Evolutionary conservation across 2,888 invertebrate genomes (phyloP).

Genomic region (Temnothorax rugatulus): DNA sequence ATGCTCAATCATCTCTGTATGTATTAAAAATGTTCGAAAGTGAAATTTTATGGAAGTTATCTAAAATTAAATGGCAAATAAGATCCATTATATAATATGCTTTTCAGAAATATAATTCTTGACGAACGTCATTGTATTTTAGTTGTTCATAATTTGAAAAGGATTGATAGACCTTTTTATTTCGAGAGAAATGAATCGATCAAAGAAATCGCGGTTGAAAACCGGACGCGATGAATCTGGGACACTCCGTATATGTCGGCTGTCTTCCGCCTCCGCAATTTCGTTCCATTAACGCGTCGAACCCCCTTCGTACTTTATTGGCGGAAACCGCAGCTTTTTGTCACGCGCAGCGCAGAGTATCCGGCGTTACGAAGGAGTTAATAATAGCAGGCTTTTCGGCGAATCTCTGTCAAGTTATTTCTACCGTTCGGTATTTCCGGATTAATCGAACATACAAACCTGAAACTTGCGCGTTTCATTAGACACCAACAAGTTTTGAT

Average conservation of each 20-base stretch:
- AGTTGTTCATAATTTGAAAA: neutral
- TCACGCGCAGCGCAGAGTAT: conserved; percentile 20
- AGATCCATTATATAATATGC: neutral
- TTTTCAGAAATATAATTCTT: neutral
- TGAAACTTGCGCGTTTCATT: neutral
- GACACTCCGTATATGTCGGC: conserved; percentile 62
- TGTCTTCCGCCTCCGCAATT: conserved; percentile 63
- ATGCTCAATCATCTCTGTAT: neutral
- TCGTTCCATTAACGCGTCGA: conserved; percentile 68
- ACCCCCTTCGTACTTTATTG: conserved; percentile 61
- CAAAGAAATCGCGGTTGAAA: neutral
- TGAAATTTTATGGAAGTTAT: neutral
- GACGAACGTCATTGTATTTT: neutral
- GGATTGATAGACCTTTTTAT: neutral
- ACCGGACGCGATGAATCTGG: neutral
- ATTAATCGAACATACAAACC: conserved; percentile 10
- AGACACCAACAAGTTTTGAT: neutral
- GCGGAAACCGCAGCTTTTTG: conserved; percentile 40
- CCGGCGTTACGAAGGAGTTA: conserved; percentile 22
- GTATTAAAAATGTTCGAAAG: neutral
- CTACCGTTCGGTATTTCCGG: conserved; percentile 16
- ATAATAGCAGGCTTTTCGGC: conserved; percentile 27
- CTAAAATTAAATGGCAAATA: neutral
- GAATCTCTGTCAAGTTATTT: conserved; percentile 22
- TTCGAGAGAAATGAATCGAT: neutral